These are phyloP conservation scores for Cynocephalus volans DNA, from an alignment of 2,113 vertebrate genomes.

Conservation along the genomic window DNA sequence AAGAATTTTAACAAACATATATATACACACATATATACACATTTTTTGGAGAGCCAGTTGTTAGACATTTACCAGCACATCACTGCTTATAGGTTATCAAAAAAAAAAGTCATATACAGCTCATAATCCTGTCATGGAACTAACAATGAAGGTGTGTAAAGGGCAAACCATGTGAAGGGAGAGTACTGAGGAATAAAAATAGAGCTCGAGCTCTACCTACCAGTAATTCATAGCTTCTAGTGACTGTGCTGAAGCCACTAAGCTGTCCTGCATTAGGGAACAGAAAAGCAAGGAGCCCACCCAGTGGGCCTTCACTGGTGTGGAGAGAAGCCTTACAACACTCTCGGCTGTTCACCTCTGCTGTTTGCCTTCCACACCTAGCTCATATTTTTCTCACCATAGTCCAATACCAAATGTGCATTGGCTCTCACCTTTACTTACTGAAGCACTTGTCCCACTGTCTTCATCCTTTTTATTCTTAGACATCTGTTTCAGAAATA, in stretches of 20 bases:
- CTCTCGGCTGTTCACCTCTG: background rate
- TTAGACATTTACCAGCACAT: constrained; percentile 16
- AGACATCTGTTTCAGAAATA: constrained; percentile 76
- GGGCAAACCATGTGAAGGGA: background rate
- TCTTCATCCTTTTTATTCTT: constrained; percentile 58
- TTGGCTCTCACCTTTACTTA: constrained; percentile 71
- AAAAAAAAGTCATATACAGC: constrained; percentile 43
- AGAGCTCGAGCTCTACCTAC: background rate
- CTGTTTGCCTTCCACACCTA: background rate
- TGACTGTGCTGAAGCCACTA: background rate
- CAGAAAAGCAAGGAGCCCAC: background rate
- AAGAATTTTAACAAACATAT: background rate
- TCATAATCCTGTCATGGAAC: background rate
- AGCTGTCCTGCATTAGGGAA: background rate
- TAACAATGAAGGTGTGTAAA: background rate
- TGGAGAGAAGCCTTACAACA: background rate
- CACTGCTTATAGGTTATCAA: background rate
- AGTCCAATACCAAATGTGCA: background rate
- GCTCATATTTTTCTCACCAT: background rate
- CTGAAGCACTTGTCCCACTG: background rate
- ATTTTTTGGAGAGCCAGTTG: constrained; percentile 19
- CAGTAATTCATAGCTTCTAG: background rate
- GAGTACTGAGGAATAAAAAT: background rate
- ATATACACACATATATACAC: background rate
- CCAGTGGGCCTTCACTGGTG: background rate